Evolutionary conservation across 2,888 invertebrate species (phyloP).

Genomic region (Noctua janthe): DNA sequence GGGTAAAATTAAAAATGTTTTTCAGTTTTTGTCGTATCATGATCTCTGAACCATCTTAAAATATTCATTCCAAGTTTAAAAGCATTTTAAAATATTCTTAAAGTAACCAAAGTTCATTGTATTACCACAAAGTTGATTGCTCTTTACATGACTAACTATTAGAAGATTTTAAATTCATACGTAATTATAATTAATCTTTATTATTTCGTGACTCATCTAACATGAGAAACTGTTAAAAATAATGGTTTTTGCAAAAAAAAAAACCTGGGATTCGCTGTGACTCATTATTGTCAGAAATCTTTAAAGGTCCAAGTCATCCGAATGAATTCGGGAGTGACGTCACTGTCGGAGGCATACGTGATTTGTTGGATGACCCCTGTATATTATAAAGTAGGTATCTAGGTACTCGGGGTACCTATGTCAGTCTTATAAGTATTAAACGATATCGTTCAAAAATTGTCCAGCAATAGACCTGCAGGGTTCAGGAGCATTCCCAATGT

Average conservation of each 20-base stretch:
- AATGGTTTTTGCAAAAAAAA: slow-evolving; percentile 27
- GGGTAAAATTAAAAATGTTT: not conserved
- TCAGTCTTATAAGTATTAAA: not conserved
- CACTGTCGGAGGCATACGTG: slow-evolving; percentile 7
- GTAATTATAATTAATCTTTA: slow-evolving; percentile 23
- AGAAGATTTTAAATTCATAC: slow-evolving; percentile 7
- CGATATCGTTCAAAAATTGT: not conserved
- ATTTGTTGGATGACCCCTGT: not conserved
- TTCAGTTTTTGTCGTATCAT: not conserved
- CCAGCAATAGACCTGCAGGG: not conserved
- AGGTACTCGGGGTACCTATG: not conserved
- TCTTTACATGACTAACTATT: slow-evolving; percentile 21
- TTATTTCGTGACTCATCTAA: slow-evolving; percentile 39
- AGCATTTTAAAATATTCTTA: slow-evolving; percentile 14
- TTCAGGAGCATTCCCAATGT: not conserved
- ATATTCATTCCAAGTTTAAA: not conserved
- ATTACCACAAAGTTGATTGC: slow-evolving; percentile 36
- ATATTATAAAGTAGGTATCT: not conserved
- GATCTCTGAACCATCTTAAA: not conserved
- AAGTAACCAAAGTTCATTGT: slow-evolving; percentile 31
- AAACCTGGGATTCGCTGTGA: slow-evolving; percentile 24
- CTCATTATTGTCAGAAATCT: slow-evolving; percentile 30
- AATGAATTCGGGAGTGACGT: slow-evolving; percentile 40
- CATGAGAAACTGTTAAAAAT: slow-evolving; percentile 4
- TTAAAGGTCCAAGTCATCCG: slow-evolving; percentile 44